Conservation (phyloP, 23 tunicate genomes). For the Phallusia fumigata region DNA sequence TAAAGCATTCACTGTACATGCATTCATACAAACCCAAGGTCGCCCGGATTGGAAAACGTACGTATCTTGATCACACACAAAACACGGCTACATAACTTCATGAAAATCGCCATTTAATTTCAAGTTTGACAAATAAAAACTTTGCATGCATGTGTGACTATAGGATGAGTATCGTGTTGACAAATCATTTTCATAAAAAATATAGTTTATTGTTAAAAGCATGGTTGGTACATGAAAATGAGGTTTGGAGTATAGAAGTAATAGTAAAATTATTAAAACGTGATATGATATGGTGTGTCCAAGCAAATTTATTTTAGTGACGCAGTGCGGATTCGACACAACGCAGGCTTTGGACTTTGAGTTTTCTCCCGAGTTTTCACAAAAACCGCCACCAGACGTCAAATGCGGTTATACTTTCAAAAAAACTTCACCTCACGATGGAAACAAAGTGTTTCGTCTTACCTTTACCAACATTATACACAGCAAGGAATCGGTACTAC, state of each 20-base stretch:
- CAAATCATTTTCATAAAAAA: too few species aligned
- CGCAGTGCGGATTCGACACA: not conserved
- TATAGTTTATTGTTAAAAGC: too few species aligned
- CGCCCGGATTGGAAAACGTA: too few species aligned
- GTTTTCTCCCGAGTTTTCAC: not conserved
- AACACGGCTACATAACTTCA: not conserved
- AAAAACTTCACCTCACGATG: not conserved
- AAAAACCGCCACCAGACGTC: not conserved
- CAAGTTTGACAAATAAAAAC: too few species aligned
- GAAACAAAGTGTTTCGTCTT: not conserved
- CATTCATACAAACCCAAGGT: too few species aligned
- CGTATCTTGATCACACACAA: not conserved
- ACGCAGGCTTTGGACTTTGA: not conserved
- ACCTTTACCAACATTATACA: not conserved
- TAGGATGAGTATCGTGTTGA: too few species aligned
- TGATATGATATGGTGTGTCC: not conserved
- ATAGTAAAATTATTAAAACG: too few species aligned
- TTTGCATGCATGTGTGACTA: too few species aligned
- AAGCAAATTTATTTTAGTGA: not conserved
- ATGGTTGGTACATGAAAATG: too few species aligned
- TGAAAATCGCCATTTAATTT: too few species aligned
- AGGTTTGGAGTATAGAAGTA: too few species aligned
- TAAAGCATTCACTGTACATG: too few species aligned
- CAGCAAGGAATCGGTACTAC: not conserved
- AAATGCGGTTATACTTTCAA: not conserved